A percentile compares a stretch with the other conserved stretches of the same genome.
phyloP scores from a whole-genome alignment of 92 coral and sea anemone genomes.

The Palythoa heliodiscus region DNA sequence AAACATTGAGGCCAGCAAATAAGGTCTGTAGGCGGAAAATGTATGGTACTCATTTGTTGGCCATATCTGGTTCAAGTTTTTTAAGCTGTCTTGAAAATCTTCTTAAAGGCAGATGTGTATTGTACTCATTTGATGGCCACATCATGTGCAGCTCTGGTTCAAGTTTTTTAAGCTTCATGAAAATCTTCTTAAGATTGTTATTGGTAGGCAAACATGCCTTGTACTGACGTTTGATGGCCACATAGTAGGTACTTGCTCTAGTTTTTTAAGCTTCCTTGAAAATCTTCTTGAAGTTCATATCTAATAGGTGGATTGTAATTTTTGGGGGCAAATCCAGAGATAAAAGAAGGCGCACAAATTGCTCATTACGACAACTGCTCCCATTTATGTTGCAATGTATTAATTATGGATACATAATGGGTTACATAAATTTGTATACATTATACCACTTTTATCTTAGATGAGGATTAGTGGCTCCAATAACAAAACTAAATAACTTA shows the following conservation, averaged over 20 bases:
- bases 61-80: slow-evolving; percentile 60
- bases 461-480: too few relatives aligned
- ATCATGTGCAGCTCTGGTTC: slow-evolving; percentile 70
- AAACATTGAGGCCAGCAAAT: too few relatives aligned
- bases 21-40: slow-evolving; percentile 48
- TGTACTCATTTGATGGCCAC: slow-evolving; percentile 76
- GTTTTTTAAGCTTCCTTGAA: slow-evolving; percentile 1
- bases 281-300: too few relatives aligned
- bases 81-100: background rate
- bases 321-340: background rate
- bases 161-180: background rate
- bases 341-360: background rate
- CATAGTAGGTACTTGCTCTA: slow-evolving; percentile 67
- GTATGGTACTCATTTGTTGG: slow-evolving; percentile 73
- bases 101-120: slow-evolving; percentile 50
- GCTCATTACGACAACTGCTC: too few relatives aligned
- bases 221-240: slow-evolving; percentile 73
- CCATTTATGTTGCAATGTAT: too few relatives aligned
- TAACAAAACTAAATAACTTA: too few relatives aligned
- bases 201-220: slow-evolving; percentile 57
- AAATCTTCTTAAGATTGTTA: background rate
- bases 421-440: background rate
- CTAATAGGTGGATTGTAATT: too few relatives aligned
- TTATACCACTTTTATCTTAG: background rate
- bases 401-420: too few relatives aligned